Evolutionary conservation across 2,797 vertebrate species (phyloP).

Genomic region (Ctenopoma kingsleyae): DNA sequence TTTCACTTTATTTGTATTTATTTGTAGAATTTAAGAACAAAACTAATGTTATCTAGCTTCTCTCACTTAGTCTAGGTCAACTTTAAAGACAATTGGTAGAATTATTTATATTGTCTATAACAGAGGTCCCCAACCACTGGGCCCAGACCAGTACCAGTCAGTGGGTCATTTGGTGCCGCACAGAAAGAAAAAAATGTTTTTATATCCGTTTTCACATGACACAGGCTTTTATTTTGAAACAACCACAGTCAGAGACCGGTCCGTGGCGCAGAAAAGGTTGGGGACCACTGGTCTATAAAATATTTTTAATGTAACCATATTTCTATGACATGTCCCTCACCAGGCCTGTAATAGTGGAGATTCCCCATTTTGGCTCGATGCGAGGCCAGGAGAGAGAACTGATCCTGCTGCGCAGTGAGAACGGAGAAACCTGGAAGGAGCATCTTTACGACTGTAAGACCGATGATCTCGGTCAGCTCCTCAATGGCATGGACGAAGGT

Average conservation of each 20-base stretch:
- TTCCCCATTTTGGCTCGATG: conserved; percentile 98
- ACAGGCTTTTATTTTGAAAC: too few relatives aligned
- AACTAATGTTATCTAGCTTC: neutral
- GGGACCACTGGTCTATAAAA: neutral
- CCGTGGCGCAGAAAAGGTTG: too few relatives aligned
- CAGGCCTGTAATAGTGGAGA: conserved; percentile 99
- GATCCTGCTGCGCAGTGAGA: conserved; percentile 96
- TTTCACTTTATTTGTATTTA: conserved; percentile 4
- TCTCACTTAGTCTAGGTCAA: neutral
- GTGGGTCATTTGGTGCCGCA: too few relatives aligned
- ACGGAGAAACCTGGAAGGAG: conserved; percentile 97
- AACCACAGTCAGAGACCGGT: too few relatives aligned
- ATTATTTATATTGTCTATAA: neutral
- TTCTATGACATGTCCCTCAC: conserved; percentile 56
- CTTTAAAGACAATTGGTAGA: neutral
- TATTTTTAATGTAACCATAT: conserved; percentile 19
- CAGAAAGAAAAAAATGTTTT: too few relatives aligned
- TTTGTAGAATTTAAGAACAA: neutral
- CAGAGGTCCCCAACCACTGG: too few relatives aligned
- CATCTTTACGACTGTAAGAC: conserved; percentile 95
- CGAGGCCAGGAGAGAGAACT: conserved; percentile 95
- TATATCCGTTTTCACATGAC: too few relatives aligned
- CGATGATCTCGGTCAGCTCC: conserved; percentile 91
- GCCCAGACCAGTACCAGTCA: too few relatives aligned
- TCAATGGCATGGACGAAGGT: conserved; percentile 99